A percentile compares a stretch with the other conserved stretches of the same genome.
phyloP scores from a whole-genome alignment of 2,113 vertebrate species.

The Phalacrocorax aristotelis region DNA sequence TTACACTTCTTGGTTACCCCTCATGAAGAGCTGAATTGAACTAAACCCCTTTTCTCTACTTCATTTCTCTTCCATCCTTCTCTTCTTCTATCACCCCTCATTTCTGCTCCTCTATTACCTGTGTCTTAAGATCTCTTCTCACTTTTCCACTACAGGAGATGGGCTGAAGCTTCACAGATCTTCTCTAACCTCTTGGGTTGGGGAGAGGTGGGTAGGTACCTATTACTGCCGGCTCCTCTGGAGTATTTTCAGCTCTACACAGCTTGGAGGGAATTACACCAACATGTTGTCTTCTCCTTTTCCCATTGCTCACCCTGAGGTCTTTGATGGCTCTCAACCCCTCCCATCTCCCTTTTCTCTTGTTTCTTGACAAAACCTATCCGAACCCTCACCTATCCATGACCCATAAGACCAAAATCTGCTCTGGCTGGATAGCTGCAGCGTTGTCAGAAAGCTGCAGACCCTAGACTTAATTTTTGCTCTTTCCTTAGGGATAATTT shows the following conservation, averaged over 20 bases:
- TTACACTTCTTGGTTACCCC: neutral
- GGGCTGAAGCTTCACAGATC: neutral
- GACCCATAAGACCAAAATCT: neutral
- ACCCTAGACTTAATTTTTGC: neutral
- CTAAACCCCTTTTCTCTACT: neutral
- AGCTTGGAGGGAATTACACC: neutral
- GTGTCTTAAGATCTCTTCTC: neutral
- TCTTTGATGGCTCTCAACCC: neutral
- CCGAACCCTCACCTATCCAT: neutral
- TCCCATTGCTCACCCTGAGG: neutral
- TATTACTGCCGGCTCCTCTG: neutral
- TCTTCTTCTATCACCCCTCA: neutral
- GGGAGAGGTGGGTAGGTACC: neutral
- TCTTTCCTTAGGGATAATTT: neutral
- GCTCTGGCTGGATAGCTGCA: neutral
- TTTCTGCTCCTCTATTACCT: neutral
- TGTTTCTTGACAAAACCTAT: neutral
- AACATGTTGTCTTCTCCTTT: neutral
- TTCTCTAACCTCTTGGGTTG: neutral
- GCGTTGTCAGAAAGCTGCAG: neutral
- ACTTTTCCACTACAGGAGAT: neutral
- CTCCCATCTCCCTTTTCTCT: neutral
- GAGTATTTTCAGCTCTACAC: neutral
- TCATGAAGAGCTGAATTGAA: neutral
- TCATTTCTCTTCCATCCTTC: neutral